Percentiles rank a stretch among this genome's conserved stretches.
phyloP scores from a whole-genome alignment of 2,113 vertebrate genomes.

The Leucopsar rothschildi region DNA sequence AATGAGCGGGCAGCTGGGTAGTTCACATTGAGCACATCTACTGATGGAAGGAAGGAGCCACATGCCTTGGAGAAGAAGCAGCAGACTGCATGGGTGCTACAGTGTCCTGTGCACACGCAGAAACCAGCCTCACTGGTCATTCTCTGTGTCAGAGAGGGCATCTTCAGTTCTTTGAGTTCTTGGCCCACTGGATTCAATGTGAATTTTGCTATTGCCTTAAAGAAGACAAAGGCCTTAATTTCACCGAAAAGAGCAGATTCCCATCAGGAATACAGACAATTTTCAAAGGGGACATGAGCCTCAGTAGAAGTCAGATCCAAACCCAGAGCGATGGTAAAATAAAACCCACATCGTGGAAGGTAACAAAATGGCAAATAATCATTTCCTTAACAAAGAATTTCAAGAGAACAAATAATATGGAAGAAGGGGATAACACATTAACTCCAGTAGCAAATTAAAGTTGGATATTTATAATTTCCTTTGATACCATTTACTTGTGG shows the following conservation, averaged over 20 bases:
- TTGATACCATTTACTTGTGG: neutral
- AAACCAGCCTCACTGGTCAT: neutral
- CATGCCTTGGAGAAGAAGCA: neutral
- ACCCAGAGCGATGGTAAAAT: neutral
- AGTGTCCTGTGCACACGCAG: neutral
- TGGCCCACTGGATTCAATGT: neutral
- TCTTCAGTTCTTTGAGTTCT: neutral
- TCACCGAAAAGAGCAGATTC: neutral
- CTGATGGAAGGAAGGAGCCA: neutral
- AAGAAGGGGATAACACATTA: neutral
- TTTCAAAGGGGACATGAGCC: neutral
- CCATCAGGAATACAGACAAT: neutral
- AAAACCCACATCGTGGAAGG: neutral
- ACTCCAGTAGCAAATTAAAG: neutral
- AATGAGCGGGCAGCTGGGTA: neutral
- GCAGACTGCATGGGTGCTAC: accelerated
- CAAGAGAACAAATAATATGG: neutral
- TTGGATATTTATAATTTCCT: neutral
- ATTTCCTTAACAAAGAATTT: conserved; percentile 10
- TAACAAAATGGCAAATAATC: conserved; percentile 1
- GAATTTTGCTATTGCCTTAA: neutral
- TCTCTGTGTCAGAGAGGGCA: neutral
- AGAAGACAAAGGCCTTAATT: neutral
- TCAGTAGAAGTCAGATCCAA: neutral
- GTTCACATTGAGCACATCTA: accelerated